Percentiles rank a stretch among this genome's conserved stretches.
Evolutionary conservation across 2,888 invertebrate genomes (phyloP).

Genomic region (Timandra comae): DNA sequence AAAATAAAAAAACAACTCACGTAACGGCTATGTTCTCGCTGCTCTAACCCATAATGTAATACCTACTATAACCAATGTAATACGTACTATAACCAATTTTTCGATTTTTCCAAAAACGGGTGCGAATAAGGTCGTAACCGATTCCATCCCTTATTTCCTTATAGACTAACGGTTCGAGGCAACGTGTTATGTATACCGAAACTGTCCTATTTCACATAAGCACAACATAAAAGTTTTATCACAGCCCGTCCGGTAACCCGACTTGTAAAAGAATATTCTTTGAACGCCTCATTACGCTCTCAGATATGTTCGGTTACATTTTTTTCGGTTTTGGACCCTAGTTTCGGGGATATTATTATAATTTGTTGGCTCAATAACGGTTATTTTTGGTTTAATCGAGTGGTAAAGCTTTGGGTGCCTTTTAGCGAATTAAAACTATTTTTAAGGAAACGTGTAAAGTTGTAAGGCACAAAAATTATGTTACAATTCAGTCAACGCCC

Average conservation of each 20-base stretch:
- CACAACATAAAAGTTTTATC: conserved; percentile 71
- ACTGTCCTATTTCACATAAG: conserved; percentile 55
- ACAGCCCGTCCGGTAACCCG: conserved; percentile 46
- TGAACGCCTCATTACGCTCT: conserved; percentile 57
- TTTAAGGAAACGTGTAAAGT: no score
- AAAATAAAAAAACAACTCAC: no score
- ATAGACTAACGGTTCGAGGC: conserved; percentile 16
- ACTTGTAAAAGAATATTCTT: conserved; percentile 62
- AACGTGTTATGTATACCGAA: conserved; percentile 48
- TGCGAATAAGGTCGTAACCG: conserved; percentile 12
- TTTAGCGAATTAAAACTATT: no score
- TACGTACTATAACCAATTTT: neutral
- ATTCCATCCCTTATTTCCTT: conserved; percentile 14
- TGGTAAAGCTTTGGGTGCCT: no score
- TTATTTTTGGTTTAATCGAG: conserved; percentile 18
- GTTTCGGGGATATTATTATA: conserved; percentile 21
- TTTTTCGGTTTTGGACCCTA: conserved; percentile 28
- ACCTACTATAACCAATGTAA: no score
- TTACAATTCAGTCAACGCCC: no score
- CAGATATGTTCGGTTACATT: conserved; percentile 30
- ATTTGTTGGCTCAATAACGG: conserved; percentile 20
- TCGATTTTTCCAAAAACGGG: conserved; percentile 4
- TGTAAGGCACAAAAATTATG: no score
- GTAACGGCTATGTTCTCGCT: no score
- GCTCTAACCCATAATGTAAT: no score